Evolutionary conservation across 2,797 vertebrate genomes (phyloP), one percentile per base, ranked within the genome.

Genomic region (Neoniphon sammara): DNA sequence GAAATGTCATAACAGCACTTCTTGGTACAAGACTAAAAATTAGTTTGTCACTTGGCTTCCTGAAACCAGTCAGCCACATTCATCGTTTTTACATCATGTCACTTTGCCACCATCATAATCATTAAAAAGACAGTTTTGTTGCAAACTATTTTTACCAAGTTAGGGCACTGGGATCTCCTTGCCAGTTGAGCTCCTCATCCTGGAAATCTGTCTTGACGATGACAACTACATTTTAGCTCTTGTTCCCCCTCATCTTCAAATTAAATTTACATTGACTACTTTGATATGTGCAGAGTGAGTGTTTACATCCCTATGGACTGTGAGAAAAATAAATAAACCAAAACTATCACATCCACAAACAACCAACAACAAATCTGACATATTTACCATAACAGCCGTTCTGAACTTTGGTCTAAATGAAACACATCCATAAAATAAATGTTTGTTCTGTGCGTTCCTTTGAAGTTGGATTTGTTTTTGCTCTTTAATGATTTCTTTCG

Each of bases 401-500:
- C 87, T 90, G 87, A 93, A 93, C 90, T 92, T 90, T 88, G 87
- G 86, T 88, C 91, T 87, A 93, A 93, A 92, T 90, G 88, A 93
- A 93, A 94, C 88, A 85, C 91, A 91, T 93, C 92, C 90, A 93
- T 93, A 93, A 93, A 92, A 88, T 91, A 90, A 93, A 91, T 91
- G 92, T 94, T 94, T 95, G 93, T 94, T 94, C 89, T 92, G 86
- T 75, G 71, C 68, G 62, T 75, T 76, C 84, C 92, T 94, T 94
- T 94, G 91, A 94, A 93, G 91, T 91, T 89, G 90, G 90, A 91
- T 91, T 92, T 89, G 89, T 92, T 93, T 92, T 92, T 91, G 87
- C 91, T 93, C 93, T 94, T 94, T 94, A 94, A 94, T 93, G 90
- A 94, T 93, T 91, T 93, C 90, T 91, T 86, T 92, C 84, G 87